Percentiles rank a stretch among this genome's conserved stretches.
Conservation (phyloP, 2,113 vertebrate species). For the cat (Felis catus) region DNA sequence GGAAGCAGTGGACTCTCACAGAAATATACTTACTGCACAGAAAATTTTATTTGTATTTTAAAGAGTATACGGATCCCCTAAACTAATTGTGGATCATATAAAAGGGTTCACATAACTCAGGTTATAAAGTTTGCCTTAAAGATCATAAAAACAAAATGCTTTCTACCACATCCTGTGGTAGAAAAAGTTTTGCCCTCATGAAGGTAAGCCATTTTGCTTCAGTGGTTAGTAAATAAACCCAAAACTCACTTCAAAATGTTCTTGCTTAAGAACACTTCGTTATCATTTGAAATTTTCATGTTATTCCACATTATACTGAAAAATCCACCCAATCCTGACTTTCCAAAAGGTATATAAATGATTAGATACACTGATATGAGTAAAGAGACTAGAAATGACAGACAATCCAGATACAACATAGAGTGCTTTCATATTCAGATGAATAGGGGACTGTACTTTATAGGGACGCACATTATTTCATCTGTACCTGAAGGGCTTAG, state of each 20-base stretch:
- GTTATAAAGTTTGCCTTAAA: background rate
- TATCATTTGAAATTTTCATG: constrained; percentile 12
- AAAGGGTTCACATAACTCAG: background rate
- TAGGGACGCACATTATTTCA: background rate
- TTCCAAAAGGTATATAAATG: background rate
- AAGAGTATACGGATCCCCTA: background rate
- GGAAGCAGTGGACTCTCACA: background rate
- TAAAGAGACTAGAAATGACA: background rate
- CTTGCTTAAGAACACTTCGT: background rate
- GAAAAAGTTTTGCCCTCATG: background rate
- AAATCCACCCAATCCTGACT: background rate
- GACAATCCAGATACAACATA: background rate
- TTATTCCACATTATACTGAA: background rate
- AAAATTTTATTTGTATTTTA: background rate
- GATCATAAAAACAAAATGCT: background rate
- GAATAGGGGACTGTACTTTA: background rate
- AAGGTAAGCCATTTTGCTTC: background rate
- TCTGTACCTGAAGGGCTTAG: background rate
- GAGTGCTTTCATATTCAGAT: background rate
- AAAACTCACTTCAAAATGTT: background rate
- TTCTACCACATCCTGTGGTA: background rate
- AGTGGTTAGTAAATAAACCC: background rate
- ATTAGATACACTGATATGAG: background rate
- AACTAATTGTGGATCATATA: background rate
- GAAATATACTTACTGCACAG: background rate